Evolutionary conservation across 2,797 vertebrate genomes (phyloP).

Genomic region (Odontamblyopus rebecca): DNA sequence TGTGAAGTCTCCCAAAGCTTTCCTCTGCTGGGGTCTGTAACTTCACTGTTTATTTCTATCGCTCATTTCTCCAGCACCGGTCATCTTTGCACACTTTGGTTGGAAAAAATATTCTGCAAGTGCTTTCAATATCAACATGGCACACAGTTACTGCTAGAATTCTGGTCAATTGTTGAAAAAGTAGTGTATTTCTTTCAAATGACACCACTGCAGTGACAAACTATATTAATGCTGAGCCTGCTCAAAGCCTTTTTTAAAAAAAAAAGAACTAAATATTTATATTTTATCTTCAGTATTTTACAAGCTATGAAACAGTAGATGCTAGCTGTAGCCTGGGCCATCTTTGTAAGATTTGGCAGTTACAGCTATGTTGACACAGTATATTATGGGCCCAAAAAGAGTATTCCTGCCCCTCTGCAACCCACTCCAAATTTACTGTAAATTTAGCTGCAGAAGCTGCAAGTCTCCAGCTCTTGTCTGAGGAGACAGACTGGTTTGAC

Average conservation of each 20-base stretch:
- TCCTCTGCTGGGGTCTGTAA: slow-evolving; percentile 78
- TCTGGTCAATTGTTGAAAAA: slow-evolving; percentile 81
- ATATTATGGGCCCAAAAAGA: slow-evolving; percentile 65
- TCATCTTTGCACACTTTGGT: slow-evolving; percentile 88
- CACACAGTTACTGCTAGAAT: slow-evolving; percentile 87
- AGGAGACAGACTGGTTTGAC: slow-evolving; percentile 35
- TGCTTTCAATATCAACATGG: slow-evolving; percentile 88
- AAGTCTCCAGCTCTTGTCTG: slow-evolving; percentile 68
- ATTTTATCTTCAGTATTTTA: slow-evolving; percentile 80
- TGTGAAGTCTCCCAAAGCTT: slow-evolving; percentile 83
- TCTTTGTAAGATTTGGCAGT: slow-evolving; percentile 81
- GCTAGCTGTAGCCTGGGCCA: slow-evolving; percentile 77
- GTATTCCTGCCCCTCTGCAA: slow-evolving; percentile 44
- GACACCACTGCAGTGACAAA: slow-evolving; percentile 80
- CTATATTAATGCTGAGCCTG: slow-evolving; percentile 93
- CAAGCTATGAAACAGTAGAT: slow-evolving; percentile 84
- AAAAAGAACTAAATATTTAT: slow-evolving; percentile 81
- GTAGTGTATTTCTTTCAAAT: slow-evolving; percentile 82
- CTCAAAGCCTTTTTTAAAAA: slow-evolving; percentile 84
- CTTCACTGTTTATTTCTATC: slow-evolving; percentile 67
- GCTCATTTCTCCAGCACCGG: slow-evolving; percentile 84
- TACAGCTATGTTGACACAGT: slow-evolving; percentile 83
- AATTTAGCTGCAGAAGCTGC: slow-evolving; percentile 63
- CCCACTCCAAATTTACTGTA: slow-evolving; percentile 10
- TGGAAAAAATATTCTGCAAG: slow-evolving; percentile 90